These are phyloP conservation scores for Rhizomys pruinosus DNA, from an alignment of 2,113 vertebrate species.

Conservation along the genomic window DNA sequence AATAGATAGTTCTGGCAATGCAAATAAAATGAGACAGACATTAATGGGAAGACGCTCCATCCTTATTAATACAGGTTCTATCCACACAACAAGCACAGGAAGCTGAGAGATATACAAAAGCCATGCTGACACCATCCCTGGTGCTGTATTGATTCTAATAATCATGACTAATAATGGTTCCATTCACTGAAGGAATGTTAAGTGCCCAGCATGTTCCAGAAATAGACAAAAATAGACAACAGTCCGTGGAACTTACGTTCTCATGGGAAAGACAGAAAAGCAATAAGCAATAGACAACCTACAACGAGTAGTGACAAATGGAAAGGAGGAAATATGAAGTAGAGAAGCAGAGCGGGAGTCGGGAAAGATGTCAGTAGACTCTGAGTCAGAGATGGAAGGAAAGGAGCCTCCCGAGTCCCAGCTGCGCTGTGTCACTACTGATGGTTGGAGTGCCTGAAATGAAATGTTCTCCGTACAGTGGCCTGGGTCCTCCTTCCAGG, in stretches of 20 bases:
- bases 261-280: background rate
- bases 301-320: background rate
- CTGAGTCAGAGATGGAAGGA: background rate
- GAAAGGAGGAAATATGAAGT: background rate
- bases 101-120: background rate
- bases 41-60: background rate
- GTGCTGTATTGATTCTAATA: background rate
- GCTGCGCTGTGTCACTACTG: background rate
- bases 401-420: background rate
- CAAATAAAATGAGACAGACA: background rate
- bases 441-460: background rate
- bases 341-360: too few species aligned
- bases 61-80: too few species aligned
- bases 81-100: background rate
- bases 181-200: background rate
- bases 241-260: background rate
- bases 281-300: background rate
- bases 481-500: background rate
- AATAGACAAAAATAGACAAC: background rate
- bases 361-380: background rate
- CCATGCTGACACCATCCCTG: background rate
- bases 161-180: background rate
- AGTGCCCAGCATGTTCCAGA: background rate
- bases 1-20: background rate
- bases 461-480: background rate